These are phyloP conservation scores for Artemia sinica DNA, from an alignment of 2,888 invertebrate species.

Conservation along the genomic window DNA sequence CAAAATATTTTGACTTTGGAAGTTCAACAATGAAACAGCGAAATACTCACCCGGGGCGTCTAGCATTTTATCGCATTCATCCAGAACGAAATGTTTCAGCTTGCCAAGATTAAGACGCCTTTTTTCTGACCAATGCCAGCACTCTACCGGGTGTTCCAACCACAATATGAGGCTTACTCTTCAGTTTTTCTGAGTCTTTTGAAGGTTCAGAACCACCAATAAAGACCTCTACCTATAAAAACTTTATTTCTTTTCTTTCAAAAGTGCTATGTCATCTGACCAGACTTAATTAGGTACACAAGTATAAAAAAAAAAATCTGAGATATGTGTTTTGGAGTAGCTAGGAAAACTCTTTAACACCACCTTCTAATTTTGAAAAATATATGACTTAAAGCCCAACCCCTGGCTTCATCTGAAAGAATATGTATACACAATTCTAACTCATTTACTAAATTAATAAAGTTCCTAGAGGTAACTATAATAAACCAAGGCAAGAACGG, in stretches of 20 bases:
- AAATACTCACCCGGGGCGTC: slow-evolving; percentile 60
- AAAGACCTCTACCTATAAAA: slow-evolving; percentile 62
- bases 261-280: too few species aligned
- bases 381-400: too few species aligned
- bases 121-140: slow-evolving; percentile 75
- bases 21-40: slow-evolving; percentile 12
- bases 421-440: too few species aligned
- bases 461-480: too few species aligned
- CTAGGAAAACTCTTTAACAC: too few species aligned
- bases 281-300: too few species aligned
- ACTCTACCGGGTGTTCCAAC: slow-evolving; percentile 97
- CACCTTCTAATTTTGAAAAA: too few species aligned
- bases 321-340: too few species aligned
- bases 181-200: slow-evolving; percentile 89
- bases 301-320: too few species aligned
- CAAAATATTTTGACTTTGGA: not conserved
- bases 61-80: slow-evolving; percentile 99
- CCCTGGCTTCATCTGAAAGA: too few species aligned
- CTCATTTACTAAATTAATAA: too few species aligned
- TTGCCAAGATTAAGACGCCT: slow-evolving; percentile 83
- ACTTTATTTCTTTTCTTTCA: not conserved
- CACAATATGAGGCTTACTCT: slow-evolving; percentile 94
- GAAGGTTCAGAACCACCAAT: slow-evolving; percentile 93
- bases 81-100: slow-evolving; percentile 94
- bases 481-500: too few species aligned